phyloP scores from a whole-genome alignment of 1,140 invertebrate genomes.

The Dermatophagoides farinae region DNA sequence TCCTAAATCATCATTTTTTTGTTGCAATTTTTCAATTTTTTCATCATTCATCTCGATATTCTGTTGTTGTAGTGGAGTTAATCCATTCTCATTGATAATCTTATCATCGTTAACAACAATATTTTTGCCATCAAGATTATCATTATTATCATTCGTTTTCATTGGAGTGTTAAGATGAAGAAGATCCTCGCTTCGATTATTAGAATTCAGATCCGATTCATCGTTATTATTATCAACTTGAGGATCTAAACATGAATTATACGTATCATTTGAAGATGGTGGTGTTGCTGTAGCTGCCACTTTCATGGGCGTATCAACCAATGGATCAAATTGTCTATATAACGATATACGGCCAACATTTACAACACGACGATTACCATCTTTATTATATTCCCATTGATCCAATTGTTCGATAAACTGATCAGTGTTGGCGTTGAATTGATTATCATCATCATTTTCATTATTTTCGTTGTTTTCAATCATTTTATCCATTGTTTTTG shows the following conservation, averaged over 20 bases:
- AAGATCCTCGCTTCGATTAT: background rate
- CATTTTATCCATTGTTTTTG: too few species aligned
- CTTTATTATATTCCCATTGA: background rate
- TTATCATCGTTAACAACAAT: background rate
- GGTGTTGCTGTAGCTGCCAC: background rate
- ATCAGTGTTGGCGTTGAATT: conserved; percentile 2
- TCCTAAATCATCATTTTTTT: background rate
- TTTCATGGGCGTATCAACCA: background rate
- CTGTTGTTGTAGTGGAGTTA: background rate
- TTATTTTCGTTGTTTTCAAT: too few species aligned
- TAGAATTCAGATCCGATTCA: too few species aligned
- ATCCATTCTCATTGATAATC: too few species aligned
- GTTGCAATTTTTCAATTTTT: background rate
- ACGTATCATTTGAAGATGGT: background rate
- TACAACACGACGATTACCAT: background rate
- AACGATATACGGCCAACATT: conserved; percentile 2
- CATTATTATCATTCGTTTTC: background rate
- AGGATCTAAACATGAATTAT: background rate
- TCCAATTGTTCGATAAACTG: conserved; percentile 1
- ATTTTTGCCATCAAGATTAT: background rate
- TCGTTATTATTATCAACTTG: background rate
- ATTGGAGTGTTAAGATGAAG: background rate
- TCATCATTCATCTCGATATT: too few species aligned
- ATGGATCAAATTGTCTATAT: conserved; percentile 11
- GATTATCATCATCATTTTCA: background rate